phyloP scores from a whole-genome alignment of 2,113 vertebrate species.

The Ramphastos sulfuratus region DNA sequence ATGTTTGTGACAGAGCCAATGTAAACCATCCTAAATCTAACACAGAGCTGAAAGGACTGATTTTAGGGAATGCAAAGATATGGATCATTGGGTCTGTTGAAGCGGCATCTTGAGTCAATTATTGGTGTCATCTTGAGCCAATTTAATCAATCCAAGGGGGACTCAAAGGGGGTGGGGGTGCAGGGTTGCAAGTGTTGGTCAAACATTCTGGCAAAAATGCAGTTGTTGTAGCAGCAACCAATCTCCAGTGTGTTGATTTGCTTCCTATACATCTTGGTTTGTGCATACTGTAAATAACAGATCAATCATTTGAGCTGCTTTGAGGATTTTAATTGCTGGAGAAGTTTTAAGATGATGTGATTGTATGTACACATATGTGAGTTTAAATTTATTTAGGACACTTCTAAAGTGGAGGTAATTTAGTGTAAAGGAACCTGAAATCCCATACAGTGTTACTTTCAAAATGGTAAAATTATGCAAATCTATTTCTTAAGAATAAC shows the following conservation, averaged over 20 bases:
- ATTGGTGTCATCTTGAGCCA: conserved; percentile 99
- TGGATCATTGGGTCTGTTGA: conserved; percentile 94
- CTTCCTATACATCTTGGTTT: conserved; percentile 15
- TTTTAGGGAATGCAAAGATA: conserved; percentile 93
- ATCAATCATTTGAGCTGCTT: not conserved
- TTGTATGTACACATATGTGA: not conserved
- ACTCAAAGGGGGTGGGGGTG: conserved; percentile 78
- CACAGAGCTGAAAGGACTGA: conserved; percentile 91
- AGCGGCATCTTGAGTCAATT: conserved; percentile 99
- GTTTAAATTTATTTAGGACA: not conserved
- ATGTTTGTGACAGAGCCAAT: conserved; percentile 95
- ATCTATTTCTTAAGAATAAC: not conserved
- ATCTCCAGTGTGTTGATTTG: conserved; percentile 32
- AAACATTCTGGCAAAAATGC: conserved; percentile 85
- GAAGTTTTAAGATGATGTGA: not conserved
- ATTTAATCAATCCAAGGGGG: conserved; percentile 98
- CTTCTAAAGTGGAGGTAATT: conserved; percentile 22
- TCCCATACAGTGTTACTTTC: not conserved
- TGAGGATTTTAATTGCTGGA: not conserved
- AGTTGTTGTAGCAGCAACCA: conserved; percentile 64
- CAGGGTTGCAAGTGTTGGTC: conserved; percentile 91
- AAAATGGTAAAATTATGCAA: conserved; percentile 2
- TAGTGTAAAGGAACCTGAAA: conserved; percentile 25
- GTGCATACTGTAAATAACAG: conserved; percentile 21
- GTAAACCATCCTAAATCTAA: conserved; percentile 98